Percentiles rank a stretch among this genome's conserved stretches.
Evolutionary conservation across 1,140 invertebrate genomes (phyloP).

Genomic region (Zophobas morio): DNA sequence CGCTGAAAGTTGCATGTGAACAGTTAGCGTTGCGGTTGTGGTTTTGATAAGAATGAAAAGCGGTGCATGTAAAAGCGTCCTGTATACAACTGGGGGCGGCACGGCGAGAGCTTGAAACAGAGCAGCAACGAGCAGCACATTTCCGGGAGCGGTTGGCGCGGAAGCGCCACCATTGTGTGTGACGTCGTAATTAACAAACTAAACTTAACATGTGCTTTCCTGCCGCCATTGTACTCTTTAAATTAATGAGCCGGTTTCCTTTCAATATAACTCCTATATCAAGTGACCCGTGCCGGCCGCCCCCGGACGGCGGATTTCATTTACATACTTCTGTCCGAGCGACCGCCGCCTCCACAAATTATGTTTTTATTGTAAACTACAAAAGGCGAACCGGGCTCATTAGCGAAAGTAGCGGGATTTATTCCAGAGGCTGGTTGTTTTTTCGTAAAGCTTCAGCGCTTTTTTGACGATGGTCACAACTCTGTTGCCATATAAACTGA

Average conservation of each 20-base stretch:
- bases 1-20: slow-evolving; percentile 34
- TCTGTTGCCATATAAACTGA: too few species aligned
- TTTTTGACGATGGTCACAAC: too few species aligned
- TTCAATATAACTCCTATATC: slow-evolving; percentile 66
- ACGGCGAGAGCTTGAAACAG: slow-evolving; percentile 62
- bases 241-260: slow-evolving; percentile 67
- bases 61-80: slow-evolving; percentile 20
- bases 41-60: slow-evolving; percentile 32
- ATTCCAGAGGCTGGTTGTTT: too few species aligned
- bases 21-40: slow-evolving; percentile 1
- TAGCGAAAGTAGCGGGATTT: neutral
- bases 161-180: slow-evolving; percentile 67
- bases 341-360: slow-evolving; percentile 10
- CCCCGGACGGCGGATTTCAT: slow-evolving; percentile 53
- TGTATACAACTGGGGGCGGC: slow-evolving; percentile 22
- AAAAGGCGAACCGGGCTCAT: slow-evolving; percentile 20
- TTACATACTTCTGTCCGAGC: slow-evolving; percentile 53
- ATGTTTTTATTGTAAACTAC: slow-evolving; percentile 18
- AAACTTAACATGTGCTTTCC: slow-evolving; percentile 70
- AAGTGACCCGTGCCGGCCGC: slow-evolving; percentile 63
- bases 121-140: slow-evolving; percentile 64
- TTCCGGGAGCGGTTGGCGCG: slow-evolving; percentile 63
- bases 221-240: slow-evolving; percentile 67
- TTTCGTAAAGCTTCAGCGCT: too few species aligned
- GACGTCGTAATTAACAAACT: slow-evolving; percentile 68